Evolutionary conservation across 2,113 vertebrate species (phyloP), one percentile per base, ranked within the genome.

Genomic region (Hyperopisus bebe): DNA sequence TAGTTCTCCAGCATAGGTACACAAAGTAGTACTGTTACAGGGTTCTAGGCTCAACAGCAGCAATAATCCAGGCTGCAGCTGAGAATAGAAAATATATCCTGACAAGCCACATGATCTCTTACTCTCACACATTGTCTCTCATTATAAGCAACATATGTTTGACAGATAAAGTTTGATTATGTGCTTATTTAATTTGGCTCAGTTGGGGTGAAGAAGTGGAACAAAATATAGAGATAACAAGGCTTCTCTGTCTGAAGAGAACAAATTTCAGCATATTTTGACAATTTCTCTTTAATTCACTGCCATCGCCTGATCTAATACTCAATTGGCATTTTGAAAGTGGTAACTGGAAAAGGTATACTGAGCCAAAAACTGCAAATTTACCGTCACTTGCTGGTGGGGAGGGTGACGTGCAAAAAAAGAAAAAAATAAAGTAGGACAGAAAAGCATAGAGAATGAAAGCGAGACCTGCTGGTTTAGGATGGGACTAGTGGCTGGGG

Each of bases 241-340:
- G 53, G 48, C 31, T 50, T n/a, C 35, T 27, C 82, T 48, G 87
- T 88, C 86, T 31, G 80, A 77, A 51, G 27, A 50, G 39, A 53
- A 51, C 24, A 48, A 44, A 88, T 62, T 86, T 21, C 17, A n/a
- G 9, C 77, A 88, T 17, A 82, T 85, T 39, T 8, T 31, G 47
- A 62, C 42, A 39, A 50, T 53, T 42, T 53, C 87, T 70, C 47
- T 89, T 80, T 31, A 89, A 89, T 35, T 82, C 70, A 35, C 1
- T 88, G 87, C 17, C 9, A 89, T 19, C 19, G 11, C 48, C 80
- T 70, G 82, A 47, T 39, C 44, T 85, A 47, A 47, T 51, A 77
- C 51, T 35, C 80, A 83, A 88, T 88, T 88, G 87, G 44, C 44
- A 88, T 90, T 86, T 82, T 55, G 50, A 88, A 87, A 55, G 42